Percentiles rank a stretch among this genome's conserved stretches.
Conservation (phyloP, 2,888 invertebrate species). For the Hypsopygia costalis region DNA sequence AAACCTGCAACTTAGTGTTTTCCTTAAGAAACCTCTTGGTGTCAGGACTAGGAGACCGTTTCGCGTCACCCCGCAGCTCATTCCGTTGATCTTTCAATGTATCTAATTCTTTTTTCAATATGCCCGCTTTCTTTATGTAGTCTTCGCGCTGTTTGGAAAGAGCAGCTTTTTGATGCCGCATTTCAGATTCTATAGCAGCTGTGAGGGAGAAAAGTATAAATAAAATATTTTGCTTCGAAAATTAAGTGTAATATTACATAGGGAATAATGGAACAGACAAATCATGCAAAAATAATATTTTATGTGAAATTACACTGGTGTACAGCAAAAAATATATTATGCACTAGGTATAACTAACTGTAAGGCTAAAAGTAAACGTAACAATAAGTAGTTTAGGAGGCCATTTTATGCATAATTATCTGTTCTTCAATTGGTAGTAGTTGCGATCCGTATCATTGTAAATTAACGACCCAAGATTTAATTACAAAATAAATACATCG, state of each 20-base stretch:
- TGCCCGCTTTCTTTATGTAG: constrained; percentile 87
- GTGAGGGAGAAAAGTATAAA: constrained; percentile 30
- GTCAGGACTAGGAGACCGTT: constrained; percentile 87
- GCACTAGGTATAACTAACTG: neutral
- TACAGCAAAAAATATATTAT: constrained; percentile 13
- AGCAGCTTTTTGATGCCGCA: constrained; percentile 90
- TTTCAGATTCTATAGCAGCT: constrained; percentile 89
- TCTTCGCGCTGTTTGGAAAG: constrained; percentile 90
- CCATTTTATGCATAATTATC: neutral
- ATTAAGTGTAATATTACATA: constrained; percentile 28
- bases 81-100: constrained; percentile 89
- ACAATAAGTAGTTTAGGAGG: neutral
- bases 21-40: constrained; percentile 89
- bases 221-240: constrained; percentile 20
- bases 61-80: constrained; percentile 85
- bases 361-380: neutral
- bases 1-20: constrained; percentile 92
- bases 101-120: constrained; percentile 88
- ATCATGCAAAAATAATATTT: constrained; percentile 5
- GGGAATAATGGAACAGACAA: neutral
- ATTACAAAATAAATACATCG: neutral
- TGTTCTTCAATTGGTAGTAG: neutral
- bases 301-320: constrained; percentile 17
- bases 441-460: neutral
- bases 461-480: neutral